Evolutionary conservation across 53 echinoderm and acorn worm genomes (phyloP).

Genomic region (Stichopus horrens): DNA sequence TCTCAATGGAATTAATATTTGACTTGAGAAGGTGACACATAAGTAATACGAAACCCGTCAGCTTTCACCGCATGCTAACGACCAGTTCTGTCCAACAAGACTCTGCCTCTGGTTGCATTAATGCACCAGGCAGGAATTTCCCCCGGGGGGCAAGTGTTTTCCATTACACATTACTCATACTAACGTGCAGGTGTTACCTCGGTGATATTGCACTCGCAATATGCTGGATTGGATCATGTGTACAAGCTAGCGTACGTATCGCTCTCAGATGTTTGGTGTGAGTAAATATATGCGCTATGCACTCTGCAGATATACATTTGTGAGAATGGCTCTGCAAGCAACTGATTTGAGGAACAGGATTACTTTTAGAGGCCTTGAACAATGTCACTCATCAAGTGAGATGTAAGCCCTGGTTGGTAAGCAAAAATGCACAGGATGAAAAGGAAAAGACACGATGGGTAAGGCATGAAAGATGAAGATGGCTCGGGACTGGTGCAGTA

Average conservation of each 20-base stretch:
- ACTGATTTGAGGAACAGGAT: background rate
- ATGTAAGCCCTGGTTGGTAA: background rate
- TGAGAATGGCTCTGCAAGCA: background rate
- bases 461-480: background rate
- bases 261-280: background rate
- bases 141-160: slow-evolving; percentile 20
- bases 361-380: background rate
- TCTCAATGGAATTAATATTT: background rate
- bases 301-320: no score
- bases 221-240: background rate
- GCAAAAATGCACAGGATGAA: background rate
- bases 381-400: background rate
- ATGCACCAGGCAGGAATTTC: slow-evolving; percentile 28
- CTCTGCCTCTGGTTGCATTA: slow-evolving; percentile 20
- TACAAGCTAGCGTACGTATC: background rate
- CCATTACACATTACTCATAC: slow-evolving; percentile 35
- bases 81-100: background rate
- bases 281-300: background rate
- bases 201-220: background rate
- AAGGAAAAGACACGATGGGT: background rate
- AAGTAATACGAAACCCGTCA: slow-evolving; percentile 36
- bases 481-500: background rate
- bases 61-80: background rate
- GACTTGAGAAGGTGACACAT: slow-evolving; percentile 29
- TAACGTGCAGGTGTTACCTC: background rate